A percentile compares a stretch with the other conserved stretches of the same genome.
phyloP scores from a whole-genome alignment of 2,888 invertebrate genomes.

The Corythucha ciliata region DNA sequence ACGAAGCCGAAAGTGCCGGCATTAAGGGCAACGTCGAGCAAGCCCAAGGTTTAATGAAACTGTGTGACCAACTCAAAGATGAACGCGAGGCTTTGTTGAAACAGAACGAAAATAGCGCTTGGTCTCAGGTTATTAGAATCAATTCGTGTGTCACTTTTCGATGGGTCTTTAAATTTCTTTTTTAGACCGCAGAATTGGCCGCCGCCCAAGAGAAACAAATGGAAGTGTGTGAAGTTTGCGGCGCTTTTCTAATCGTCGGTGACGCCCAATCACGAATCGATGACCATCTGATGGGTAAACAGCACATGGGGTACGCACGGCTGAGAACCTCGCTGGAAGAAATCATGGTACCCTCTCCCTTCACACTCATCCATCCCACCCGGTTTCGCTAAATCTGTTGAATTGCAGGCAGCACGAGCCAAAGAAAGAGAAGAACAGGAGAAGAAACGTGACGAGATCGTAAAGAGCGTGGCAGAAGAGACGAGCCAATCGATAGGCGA shows the following conservation, averaged over 20 bases:
- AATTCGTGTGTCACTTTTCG: neutral
- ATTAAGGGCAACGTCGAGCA: constrained; percentile 94
- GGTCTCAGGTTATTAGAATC: constrained; percentile 44
- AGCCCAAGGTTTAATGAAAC: constrained; percentile 90
- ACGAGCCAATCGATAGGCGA: too few species aligned
- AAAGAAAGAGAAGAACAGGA: constrained; percentile 48
- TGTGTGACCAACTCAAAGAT: constrained; percentile 89
- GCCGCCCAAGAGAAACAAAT: constrained; percentile 92
- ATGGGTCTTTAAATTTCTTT: constrained; percentile 47
- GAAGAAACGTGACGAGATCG: constrained; percentile 40
- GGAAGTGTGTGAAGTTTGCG: constrained; percentile 98
- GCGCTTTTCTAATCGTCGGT: constrained; percentile 96
- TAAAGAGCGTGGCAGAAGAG: constrained; percentile 5
- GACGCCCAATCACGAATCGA: constrained; percentile 97
- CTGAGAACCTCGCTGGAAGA: constrained; percentile 50
- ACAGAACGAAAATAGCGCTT: constrained; percentile 65
- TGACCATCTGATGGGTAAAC: constrained; percentile 96
- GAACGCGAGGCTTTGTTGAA: constrained; percentile 73
- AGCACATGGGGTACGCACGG: constrained; percentile 83
- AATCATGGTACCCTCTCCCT: constrained; percentile 42
- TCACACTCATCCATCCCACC: neutral
- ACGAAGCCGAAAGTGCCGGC: constrained; percentile 89
- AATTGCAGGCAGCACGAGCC: constrained; percentile 42
- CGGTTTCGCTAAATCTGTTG: constrained; percentile 4
- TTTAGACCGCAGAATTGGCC: constrained; percentile 70